Conservation (phyloP, 2,113 vertebrate genomes). For the Tragelaphus strepsiceros region DNA sequence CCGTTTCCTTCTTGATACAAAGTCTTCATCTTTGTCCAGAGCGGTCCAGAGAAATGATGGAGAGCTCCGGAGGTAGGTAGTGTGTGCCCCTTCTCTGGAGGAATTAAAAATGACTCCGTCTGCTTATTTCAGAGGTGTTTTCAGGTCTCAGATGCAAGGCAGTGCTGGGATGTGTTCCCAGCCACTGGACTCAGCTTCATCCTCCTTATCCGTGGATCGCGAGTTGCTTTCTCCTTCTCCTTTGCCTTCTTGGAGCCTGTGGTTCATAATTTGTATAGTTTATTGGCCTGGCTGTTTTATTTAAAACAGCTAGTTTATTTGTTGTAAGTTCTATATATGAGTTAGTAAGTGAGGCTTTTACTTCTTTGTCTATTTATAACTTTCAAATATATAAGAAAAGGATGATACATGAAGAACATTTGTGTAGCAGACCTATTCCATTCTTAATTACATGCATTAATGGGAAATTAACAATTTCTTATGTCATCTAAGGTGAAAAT, state of each 20-base stretch:
- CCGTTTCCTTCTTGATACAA: neutral
- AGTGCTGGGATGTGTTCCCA: neutral
- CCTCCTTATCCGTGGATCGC: neutral
- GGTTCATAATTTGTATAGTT: neutral
- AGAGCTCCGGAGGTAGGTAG: neutral
- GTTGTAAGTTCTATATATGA: neutral
- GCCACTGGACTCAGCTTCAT: neutral
- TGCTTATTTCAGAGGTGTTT: conserved; percentile 27
- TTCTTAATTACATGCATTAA: neutral
- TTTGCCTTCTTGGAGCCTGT: neutral
- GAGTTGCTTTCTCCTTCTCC: neutral
- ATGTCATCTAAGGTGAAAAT: neutral
- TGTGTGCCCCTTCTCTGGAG: neutral
- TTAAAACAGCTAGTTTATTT: neutral
- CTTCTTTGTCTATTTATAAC: neutral
- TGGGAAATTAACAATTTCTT: conserved; percentile 11
- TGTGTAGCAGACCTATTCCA: neutral
- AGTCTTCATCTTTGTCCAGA: neutral
- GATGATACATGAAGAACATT: neutral
- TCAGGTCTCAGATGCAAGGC: neutral
- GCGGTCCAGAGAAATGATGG: neutral
- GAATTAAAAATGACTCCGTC: neutral
- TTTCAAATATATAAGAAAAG: neutral
- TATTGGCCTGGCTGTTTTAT: neutral
- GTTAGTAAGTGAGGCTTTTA: conserved; percentile 14